Base-by-base conservation (phyloP, 2,888 invertebrate genomes). In the Agapetus fuscipes region DNA sequence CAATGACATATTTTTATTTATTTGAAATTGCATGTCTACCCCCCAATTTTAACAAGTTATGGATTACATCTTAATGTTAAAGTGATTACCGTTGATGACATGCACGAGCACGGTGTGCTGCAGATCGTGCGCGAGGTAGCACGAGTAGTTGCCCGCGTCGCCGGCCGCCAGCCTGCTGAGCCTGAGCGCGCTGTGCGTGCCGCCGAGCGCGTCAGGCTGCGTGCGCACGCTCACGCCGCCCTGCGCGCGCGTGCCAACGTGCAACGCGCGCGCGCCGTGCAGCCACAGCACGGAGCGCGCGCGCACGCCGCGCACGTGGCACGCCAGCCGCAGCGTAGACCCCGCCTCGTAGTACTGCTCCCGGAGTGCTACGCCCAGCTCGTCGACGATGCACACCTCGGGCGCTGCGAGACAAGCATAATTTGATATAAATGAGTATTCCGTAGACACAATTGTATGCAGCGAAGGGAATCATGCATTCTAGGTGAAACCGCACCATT, bases 61-160 rank as follows among this genome's bases (percentile, higher is more conserved):
- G n/a, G n/a, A n/a, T n/a, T n/a, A 60, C 60, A 60, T 52, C 58
- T 60, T 15, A 60, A n/a, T n/a, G n/a, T n/a, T n/a, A n/a, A n/a
- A n/a, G n/a, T n/a, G n/a, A n/a, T n/a, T 71, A 68, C 80, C 80
- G 53, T 80, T 80, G 35, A 82, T 71, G 13, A 81, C 80, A 54
- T 81, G 80, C 27, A 81, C 80, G 29, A 76, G 71, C 20, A 80
- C 78, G 9, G 74, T 76, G 49, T 80, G 76, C 0, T 79, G 72
- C 49, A 79, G 76, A 0, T 79, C 72, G 16, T 73, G 66, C 10
- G 78, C 77, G 14, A 80, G 80, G 1, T 74, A 74, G 52, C 81
- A 80, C 11, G 80, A 80, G 59, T 80, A 82, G 61, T 80, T 80
- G 5, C 82, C 81, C 17, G 79, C 77, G 53, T 80, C 79, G 14